Evolutionary conservation across 2,888 invertebrate species (phyloP).

Genomic region (Ceriagrion tenellum): DNA sequence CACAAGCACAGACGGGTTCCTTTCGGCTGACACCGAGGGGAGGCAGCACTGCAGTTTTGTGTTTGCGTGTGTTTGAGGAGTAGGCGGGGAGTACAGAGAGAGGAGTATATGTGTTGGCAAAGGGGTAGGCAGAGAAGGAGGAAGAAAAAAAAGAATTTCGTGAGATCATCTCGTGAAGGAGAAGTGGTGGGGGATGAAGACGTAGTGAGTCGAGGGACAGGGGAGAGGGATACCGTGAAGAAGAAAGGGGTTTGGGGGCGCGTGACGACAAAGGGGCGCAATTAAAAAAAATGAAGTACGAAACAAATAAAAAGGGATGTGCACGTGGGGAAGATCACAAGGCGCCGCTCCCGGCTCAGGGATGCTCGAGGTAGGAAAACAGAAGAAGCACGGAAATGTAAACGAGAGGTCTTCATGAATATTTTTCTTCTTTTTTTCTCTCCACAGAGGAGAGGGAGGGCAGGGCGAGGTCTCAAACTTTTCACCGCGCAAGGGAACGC

Average conservation of each 20-base stretch:
- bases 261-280: constrained; percentile 54
- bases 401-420: constrained; percentile 56
- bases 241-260: not conserved
- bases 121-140: not conserved
- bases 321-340: constrained; percentile 48
- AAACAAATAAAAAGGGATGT: constrained; percentile 53
- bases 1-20: constrained; percentile 1
- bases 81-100: not conserved
- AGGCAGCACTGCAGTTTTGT: not conserved
- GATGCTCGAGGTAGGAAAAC: constrained; percentile 49
- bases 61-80: constrained; percentile 17
- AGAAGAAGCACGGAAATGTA: constrained; percentile 63
- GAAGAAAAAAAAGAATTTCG: not conserved
- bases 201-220: not conserved
- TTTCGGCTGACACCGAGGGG: constrained; percentile 21
- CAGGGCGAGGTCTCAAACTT: not conserved
- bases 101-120: too few species aligned
- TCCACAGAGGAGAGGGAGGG: not conserved
- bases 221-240: not conserved
- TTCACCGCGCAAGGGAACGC: not conserved
- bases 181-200: not conserved
- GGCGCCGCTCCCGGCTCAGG: constrained; percentile 52
- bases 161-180: constrained; percentile 10
- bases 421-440: not conserved
- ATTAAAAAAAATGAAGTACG: constrained; percentile 59